These are phyloP conservation scores for Isurus oxyrinchus DNA, from an alignment of 2,113 vertebrate genomes.

Conservation along the genomic window DNA sequence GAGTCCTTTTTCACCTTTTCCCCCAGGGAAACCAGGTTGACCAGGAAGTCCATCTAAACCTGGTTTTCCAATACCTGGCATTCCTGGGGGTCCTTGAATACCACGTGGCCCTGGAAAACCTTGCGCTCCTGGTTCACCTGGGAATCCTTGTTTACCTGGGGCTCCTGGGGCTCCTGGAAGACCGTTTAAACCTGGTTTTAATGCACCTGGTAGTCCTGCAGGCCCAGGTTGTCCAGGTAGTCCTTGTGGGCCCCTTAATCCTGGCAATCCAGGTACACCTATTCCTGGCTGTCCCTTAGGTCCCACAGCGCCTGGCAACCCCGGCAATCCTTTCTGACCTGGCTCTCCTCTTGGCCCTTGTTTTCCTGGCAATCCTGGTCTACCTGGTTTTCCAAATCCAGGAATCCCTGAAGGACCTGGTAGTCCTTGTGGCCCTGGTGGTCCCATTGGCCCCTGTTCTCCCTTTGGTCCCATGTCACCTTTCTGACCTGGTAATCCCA, in stretches of 20 bases:
- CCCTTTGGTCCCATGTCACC: constrained; percentile 82
- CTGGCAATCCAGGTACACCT: constrained; percentile 76
- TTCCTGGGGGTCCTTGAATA: constrained; percentile 73
- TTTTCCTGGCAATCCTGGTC: constrained; percentile 78
- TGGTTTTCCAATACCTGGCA: constrained; percentile 78
- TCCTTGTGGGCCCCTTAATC: constrained; percentile 80
- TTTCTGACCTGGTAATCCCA: constrained; percentile 73
- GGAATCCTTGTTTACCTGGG: constrained; percentile 73
- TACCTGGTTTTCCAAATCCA: constrained; percentile 81
- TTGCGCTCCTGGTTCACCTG: constrained; percentile 69
- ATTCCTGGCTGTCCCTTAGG: constrained; percentile 89
- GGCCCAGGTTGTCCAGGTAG: constrained; percentile 73
- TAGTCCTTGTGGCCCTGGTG: constrained; percentile 72
- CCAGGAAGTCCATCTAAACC: constrained; percentile 81
- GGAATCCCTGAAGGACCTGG: constrained; percentile 81
- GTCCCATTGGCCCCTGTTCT: constrained; percentile 71
- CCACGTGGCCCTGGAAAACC: constrained; percentile 72
- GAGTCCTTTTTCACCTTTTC: constrained; percentile 81
- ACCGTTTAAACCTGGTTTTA: constrained; percentile 81
- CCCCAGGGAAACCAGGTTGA: constrained; percentile 77
- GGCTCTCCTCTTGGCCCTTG: constrained; percentile 80
- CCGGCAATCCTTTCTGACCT: constrained; percentile 82
- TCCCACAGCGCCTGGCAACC: constrained; percentile 78
- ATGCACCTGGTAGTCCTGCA: constrained; percentile 78
- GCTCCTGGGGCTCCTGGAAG: constrained; percentile 78